A percentile compares a stretch with the other conserved stretches of the same genome.
These are phyloP conservation scores for Drosophila fuyamai DNA, from an alignment of 1,140 invertebrate species.

Conservation along the genomic window DNA sequence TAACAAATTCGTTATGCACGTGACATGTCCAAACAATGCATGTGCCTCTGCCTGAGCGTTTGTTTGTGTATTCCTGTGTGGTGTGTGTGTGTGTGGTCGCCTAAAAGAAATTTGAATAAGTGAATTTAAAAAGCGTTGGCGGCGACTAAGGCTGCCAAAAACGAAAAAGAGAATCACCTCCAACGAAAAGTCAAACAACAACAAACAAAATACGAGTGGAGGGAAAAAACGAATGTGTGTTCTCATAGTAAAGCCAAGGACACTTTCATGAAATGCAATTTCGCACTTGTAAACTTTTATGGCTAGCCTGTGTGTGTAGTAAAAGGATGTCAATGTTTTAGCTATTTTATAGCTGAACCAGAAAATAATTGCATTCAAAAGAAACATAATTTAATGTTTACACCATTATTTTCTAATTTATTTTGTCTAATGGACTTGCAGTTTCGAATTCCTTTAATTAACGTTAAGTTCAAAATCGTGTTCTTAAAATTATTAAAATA, in stretches of 20 bases:
- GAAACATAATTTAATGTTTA: too few species aligned
- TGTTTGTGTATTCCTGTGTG: constrained; percentile 12
- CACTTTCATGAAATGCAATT: constrained; percentile 83
- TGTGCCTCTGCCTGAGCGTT: constrained; percentile 12
- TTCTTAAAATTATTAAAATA: too few species aligned
- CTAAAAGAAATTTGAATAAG: constrained; percentile 82
- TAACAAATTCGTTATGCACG: constrained; percentile 82
- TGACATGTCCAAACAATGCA: constrained; percentile 75
- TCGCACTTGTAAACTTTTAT: constrained; percentile 83
- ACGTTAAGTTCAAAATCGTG: too few species aligned
- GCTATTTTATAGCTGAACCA: constrained; percentile 23
- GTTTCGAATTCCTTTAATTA: too few species aligned
- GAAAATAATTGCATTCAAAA: too few species aligned
- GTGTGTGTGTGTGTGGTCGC: constrained; percentile 30
- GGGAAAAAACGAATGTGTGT: constrained; percentile 24
- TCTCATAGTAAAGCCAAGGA: constrained; percentile 76
- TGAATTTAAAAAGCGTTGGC: constrained; percentile 81
- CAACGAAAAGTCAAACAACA: constrained; percentile 47
- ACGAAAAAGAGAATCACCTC: constrained; percentile 16
- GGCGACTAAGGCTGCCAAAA: constrained; percentile 30
- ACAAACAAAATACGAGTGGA: constrained; percentile 12
- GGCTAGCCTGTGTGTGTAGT: constrained; percentile 50
- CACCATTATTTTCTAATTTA: too few species aligned
- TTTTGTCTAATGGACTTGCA: too few species aligned
- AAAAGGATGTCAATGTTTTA: constrained; percentile 14